phyloP scores from a whole-genome alignment of 2,797 vertebrate genomes.

The Triplophysa bombifrons region DNA sequence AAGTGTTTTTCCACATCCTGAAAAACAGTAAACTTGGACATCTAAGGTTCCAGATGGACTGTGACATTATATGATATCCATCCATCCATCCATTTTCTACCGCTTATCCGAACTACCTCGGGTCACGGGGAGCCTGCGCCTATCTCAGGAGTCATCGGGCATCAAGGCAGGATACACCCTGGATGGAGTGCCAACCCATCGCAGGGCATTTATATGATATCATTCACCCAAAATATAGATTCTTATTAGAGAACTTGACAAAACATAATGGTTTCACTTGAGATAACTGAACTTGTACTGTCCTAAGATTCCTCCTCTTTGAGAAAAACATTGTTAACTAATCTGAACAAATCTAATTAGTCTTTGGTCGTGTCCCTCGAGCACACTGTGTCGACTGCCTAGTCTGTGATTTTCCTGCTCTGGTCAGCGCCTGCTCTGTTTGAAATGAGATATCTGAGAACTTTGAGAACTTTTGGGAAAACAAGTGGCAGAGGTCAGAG shows the following conservation, averaged over 20 bases:
- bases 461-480: conserved; percentile 48
- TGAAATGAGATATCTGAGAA: conserved; percentile 57
- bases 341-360: conserved; percentile 60
- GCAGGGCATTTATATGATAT: background rate
- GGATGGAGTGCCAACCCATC: no score
- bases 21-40: no score
- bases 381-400: conserved; percentile 24
- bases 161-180: no score
- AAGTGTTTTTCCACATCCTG: no score
- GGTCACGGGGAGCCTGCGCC: no score
- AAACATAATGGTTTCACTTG: conserved; percentile 34
- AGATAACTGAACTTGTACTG: conserved; percentile 35
- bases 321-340: conserved; percentile 47
- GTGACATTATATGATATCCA: background rate
- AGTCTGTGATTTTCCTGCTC: conserved; percentile 27
- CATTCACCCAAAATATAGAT: background rate
- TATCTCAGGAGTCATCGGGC: no score
- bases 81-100: no score
- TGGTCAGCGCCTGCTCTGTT: conserved; percentile 48
- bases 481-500: conserved; percentile 49
- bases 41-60: no score
- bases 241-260: background rate
- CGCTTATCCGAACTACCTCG: no score
- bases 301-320: conserved; percentile 40
- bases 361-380: conserved; percentile 46